Base-by-base conservation (phyloP, 2,888 invertebrate genomes). In the Noctua pronuba region DNA sequence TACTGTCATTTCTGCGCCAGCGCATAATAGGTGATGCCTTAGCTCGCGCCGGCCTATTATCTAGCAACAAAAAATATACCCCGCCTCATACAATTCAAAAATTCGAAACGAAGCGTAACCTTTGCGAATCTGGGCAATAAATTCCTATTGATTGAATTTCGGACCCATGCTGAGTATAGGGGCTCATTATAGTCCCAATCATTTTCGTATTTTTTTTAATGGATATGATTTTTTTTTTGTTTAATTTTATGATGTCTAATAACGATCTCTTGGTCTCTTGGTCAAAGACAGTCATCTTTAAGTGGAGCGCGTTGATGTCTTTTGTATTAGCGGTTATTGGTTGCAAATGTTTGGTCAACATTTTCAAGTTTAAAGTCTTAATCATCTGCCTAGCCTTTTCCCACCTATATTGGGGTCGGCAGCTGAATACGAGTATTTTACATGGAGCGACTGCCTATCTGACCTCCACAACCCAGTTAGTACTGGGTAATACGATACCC, bases 101-200 rank as follows among this genome's bases (percentile, higher is more conserved):
- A 91, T 88, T 92, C 88, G 91, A 95, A 95, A 94, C 92, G 94
- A 94, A 94, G 93, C 94, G 94, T 94, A 93, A 92, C 95, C 95
- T 95, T 94, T 93, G 96, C 96, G 93, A 96, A 96, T 96, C 93
- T 94, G 93, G 95, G 94, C 94, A 96, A 96, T 96, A 96, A 96
- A 96, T 96, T 96, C 92, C 92, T 94, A 93, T 96, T 96, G 96
- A 96, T 96, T 94, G 95, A 95, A 95, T 95, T 95, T 95, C 91
- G 96, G 96, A 95, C 95, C 94, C 96, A 95, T 94, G 96, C 96
- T 95, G 96, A 58, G 95, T 91, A 97, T 96, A 95, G 94, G 97
- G 97, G 96, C 94, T 95, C 95, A 96, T 97, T 97, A 96, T 96
- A 92, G 86, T 89, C 87, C 83, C 91, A 86, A 94, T 94, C 93